Evolutionary conservation across 2,797 vertebrate genomes (phyloP).

Genomic region (Myotis vivesi): DNA sequence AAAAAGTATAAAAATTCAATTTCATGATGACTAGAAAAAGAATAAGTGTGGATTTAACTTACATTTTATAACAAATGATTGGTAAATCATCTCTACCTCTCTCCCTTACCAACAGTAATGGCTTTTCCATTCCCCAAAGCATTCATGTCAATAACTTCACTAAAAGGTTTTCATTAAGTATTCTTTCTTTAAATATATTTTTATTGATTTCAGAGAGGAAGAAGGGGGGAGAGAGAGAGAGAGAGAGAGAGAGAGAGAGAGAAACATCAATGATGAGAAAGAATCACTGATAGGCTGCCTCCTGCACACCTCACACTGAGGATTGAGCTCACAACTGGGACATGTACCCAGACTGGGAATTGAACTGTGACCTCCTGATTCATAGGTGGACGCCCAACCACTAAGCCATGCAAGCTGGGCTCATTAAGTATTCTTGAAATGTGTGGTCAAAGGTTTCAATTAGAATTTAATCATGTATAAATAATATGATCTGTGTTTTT

Average conservation of each 20-base stretch:
- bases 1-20: background rate
- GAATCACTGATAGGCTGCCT: too few relatives aligned
- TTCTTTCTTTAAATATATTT: background rate
- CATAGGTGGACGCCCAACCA: too few relatives aligned
- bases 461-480: background rate
- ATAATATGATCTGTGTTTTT: background rate
- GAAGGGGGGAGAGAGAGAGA: too few relatives aligned
- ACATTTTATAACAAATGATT: background rate
- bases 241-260: too few relatives aligned
- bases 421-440: constrained; percentile 8
- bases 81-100: constrained; percentile 32
- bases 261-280: too few relatives aligned
- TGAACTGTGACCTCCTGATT: too few relatives aligned
- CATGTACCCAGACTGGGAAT: too few relatives aligned
- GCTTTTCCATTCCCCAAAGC: constrained; percentile 13
- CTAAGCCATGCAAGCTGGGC: too few relatives aligned
- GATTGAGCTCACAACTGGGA: too few relatives aligned
- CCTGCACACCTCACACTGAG: too few relatives aligned
- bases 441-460: background rate
- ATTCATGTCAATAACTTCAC: background rate
- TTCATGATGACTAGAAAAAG: background rate
- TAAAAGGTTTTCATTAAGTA: constrained; percentile 21
- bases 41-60: background rate
- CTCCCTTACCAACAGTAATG: background rate
- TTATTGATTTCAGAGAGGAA: too few relatives aligned